Evolutionary conservation across 2,113 vertebrate genomes (phyloP), one percentile per base, ranked within the genome.

Genomic region (Hippocampus barbouri): DNA sequence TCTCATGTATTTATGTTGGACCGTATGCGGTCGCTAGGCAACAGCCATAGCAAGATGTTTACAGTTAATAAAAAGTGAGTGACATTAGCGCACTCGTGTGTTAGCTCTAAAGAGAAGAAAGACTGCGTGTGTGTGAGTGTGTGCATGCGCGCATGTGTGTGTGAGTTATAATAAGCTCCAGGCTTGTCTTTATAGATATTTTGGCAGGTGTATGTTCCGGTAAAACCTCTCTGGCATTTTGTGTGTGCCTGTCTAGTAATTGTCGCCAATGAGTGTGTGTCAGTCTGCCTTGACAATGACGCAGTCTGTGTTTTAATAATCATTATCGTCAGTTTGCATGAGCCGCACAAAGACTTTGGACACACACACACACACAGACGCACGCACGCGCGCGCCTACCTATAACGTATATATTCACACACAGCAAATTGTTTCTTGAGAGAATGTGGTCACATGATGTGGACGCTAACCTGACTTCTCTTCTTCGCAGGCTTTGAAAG

Each of bases 401-500:
- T 60, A 15, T 30, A 15, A 60, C 8, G 59, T 60, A 15, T 30
- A 16, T 2, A 60, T 59, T 16, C 16, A n/a, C 61, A 41, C 14
- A 62, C 16, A 41, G 21, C 18, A 64, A 66, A 27, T 43, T 66
- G 61, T 34, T 63, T 62, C 3, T 63, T 21, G 21, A 11, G 2
- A 7, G 12, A 20, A 41, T 41, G 47, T 43, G 61, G 27, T 68
- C 43, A 54, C 60, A 30, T 56, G 62, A 30, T n/a, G 49, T 68
- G 69, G 21, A 69, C 14, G 4, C 61, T 79, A 51, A 82, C 21
- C 0, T 85, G 45, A 12, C 54, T 0, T 86, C 85, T 81, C 69
- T 5, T 75, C 84, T 91, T 75, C 90, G 3, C 93, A 98, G 96
- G 95, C 83, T 98, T 97, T 95, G 95, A 98, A 94, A 98, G 94